Evolutionary conservation across 1,140 invertebrate genomes (phyloP).

Genomic region (Brachionus asplanchnoidis): DNA sequence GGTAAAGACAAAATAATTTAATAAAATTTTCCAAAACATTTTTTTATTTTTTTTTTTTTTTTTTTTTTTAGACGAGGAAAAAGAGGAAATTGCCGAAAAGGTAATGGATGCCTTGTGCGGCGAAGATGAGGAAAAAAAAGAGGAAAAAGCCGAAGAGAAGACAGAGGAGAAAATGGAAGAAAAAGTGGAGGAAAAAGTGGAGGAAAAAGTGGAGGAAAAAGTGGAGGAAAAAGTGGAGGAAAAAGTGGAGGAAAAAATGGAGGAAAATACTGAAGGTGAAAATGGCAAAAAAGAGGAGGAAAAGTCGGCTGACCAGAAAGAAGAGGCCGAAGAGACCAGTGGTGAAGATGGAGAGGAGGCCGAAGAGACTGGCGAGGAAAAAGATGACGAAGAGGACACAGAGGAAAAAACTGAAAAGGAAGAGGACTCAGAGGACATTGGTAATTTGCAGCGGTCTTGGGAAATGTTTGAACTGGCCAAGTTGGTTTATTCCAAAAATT

Average conservation of each 20-base stretch:
- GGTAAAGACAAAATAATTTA: neutral
- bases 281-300: conserved; percentile 42
- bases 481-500: conserved; percentile 24
- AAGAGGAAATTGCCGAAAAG: too few species aligned
- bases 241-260: conserved; percentile 23
- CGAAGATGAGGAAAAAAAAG: too few species aligned
- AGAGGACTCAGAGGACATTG: conserved; percentile 58
- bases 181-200: conserved; percentile 45
- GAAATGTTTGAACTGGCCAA: conserved; percentile 76
- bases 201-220: conserved; percentile 47
- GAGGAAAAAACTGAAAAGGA: conserved; percentile 44
- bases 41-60: neutral
- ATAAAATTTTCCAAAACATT: neutral
- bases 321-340: conserved; percentile 32
- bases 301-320: neutral
- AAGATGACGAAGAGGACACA: conserved; percentile 45
- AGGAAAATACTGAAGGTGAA: conserved; percentile 46
- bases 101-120: too few species aligned
- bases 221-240: conserved; percentile 31
- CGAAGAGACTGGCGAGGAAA: conserved; percentile 46
- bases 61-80: too few species aligned
- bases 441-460: conserved; percentile 78
- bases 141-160: too few species aligned
- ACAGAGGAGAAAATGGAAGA: neutral
- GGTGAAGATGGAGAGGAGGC: conserved; percentile 48